phyloP scores from a whole-genome alignment of 2,113 vertebrate species.

The Isichthys henryi region DNA sequence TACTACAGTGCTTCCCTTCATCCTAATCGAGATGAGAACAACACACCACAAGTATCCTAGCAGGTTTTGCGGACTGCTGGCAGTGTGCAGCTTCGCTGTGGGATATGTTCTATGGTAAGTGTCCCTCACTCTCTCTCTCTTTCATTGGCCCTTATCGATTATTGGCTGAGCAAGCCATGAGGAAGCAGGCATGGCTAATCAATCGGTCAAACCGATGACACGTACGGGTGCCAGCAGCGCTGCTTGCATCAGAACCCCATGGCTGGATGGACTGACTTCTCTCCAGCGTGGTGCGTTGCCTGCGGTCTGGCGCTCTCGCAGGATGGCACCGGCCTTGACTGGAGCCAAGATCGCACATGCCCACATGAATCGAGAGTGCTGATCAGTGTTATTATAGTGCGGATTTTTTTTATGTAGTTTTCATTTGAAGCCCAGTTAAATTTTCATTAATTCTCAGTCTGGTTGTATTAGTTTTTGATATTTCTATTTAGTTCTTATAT shows the following conservation, averaged over 20 bases:
- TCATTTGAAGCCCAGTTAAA: background rate
- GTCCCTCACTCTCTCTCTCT: conserved; percentile 3
- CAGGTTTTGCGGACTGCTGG: conserved; percentile 74
- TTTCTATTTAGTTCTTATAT: background rate
- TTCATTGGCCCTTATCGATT: background rate
- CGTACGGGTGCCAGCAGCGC: background rate
- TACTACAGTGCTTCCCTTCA: conserved; percentile 93
- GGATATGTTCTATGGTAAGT: conserved; percentile 93
- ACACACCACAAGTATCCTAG: conserved; percentile 89
- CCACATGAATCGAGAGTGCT: background rate
- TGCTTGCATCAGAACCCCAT: background rate
- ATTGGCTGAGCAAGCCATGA: background rate
- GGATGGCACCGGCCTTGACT: background rate
- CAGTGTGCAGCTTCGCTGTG: conserved; percentile 79
- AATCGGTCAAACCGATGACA: background rate
- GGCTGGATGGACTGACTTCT: background rate
- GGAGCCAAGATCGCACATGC: background rate
- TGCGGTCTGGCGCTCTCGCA: background rate
- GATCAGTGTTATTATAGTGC: background rate
- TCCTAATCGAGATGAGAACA: conserved; percentile 98
- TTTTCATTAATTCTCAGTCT: background rate
- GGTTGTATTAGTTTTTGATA: background rate
- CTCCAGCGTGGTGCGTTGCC: background rate
- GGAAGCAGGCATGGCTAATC: background rate
- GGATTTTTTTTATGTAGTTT: background rate